Conservation (phyloP, 2,888 invertebrate species). For the Xiphydria camelus region DNA sequence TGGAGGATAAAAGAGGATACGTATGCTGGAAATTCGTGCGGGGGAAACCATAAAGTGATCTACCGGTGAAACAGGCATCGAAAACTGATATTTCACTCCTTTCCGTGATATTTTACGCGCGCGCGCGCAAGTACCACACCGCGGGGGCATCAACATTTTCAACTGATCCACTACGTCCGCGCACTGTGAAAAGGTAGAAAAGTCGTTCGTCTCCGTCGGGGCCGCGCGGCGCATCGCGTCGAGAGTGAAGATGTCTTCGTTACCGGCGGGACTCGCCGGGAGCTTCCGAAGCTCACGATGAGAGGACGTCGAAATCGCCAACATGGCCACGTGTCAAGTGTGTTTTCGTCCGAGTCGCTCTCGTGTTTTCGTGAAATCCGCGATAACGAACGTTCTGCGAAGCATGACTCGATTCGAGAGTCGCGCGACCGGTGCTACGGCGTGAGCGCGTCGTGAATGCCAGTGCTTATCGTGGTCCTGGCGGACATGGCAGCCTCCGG, state of each 20-base stretch:
- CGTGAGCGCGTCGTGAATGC: neutral
- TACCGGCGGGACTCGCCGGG: constrained; percentile 1
- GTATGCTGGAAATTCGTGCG: no score
- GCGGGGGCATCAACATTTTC: no score
- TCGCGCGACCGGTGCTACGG: neutral
- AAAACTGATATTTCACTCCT: no score
- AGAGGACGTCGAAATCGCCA: constrained; percentile 38
- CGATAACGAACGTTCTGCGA: constrained; percentile 2
- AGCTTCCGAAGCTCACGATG: constrained; percentile 14
- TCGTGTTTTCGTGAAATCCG: neutral
- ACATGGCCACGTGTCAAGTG: constrained; percentile 52
- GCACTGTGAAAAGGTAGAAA: neutral
- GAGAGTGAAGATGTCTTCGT: neutral
- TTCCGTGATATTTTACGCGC: no score
- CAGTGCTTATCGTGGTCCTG: constrained; percentile 2
- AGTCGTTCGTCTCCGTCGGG: neutral
- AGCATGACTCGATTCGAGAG: neutral
- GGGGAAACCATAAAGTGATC: no score
- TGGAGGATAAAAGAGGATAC: no score
- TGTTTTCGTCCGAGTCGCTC: constrained; percentile 26
- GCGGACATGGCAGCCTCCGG: constrained; percentile 9
- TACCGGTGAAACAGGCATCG: no score
- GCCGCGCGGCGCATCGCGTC: neutral
- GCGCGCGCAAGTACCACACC: no score
- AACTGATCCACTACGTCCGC: no score